Conservation (phyloP, 1,140 invertebrate species). For the Euglossa dilemma region DNA sequence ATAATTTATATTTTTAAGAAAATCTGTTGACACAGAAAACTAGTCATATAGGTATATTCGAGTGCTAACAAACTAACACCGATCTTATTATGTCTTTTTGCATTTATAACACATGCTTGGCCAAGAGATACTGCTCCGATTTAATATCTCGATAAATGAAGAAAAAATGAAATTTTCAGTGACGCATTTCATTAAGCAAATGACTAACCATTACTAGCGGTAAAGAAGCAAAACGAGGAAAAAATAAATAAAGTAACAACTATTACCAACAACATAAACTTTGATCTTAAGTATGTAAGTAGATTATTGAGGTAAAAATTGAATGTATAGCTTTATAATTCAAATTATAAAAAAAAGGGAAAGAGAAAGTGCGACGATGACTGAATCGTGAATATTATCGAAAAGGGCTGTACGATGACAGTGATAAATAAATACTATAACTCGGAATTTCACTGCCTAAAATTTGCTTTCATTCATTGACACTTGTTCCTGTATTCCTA, state of each 20-base stretch:
- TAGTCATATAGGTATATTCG: slow-evolving; percentile 82
- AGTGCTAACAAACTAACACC: slow-evolving; percentile 81
- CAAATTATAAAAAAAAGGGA: slow-evolving; percentile 74
- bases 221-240: slow-evolving; percentile 52
- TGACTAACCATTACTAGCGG: slow-evolving; percentile 78
- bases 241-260: slow-evolving; percentile 11
- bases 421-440: slow-evolving; percentile 81
- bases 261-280: slow-evolving; percentile 78
- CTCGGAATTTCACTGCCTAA: slow-evolving; percentile 65
- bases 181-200: slow-evolving; percentile 77
- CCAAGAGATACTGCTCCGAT: slow-evolving; percentile 75
- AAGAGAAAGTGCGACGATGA: slow-evolving; percentile 73
- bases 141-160: slow-evolving; percentile 77
- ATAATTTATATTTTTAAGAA: slow-evolving; percentile 83
- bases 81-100: slow-evolving; percentile 80
- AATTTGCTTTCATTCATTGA: slow-evolving; percentile 47
- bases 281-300: slow-evolving; percentile 80
- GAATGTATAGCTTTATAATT: slow-evolving; percentile 81
- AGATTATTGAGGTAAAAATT: slow-evolving; percentile 78
- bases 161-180: slow-evolving; percentile 59
- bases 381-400: slow-evolving; percentile 79
- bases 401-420: slow-evolving; percentile 79
- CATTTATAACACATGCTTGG: slow-evolving; percentile 81
- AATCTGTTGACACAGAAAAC: slow-evolving; percentile 80
- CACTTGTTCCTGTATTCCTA: slow-evolving; percentile 32